Conservation (phyloP, 2,113 vertebrate species). For the Aphelocoma coerulescens region DNA sequence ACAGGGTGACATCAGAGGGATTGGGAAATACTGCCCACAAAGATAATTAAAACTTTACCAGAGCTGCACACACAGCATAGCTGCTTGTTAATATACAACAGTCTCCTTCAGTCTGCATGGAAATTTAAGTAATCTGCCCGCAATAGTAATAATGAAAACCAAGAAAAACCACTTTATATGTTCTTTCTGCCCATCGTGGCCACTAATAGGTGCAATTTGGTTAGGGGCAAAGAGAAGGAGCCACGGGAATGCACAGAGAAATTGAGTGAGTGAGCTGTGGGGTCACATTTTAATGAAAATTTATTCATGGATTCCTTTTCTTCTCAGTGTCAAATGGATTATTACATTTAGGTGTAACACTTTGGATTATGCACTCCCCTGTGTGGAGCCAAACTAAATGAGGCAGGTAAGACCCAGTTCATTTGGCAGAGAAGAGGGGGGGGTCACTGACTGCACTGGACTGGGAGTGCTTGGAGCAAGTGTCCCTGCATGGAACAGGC, state of each 20-base stretch:
- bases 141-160: not conserved
- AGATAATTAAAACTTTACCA: not conserved
- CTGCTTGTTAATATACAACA: not conserved
- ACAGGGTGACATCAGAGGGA: not conserved
- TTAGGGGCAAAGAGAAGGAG: not conserved
- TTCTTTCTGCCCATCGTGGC: not conserved
- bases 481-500: not conserved
- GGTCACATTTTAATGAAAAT: constrained; percentile 48
- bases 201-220: not conserved
- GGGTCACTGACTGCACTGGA: not conserved
- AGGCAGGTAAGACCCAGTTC: not conserved
- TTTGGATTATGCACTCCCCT: not conserved
- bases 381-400: not conserved
- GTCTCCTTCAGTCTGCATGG: not conserved
- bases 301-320: not conserved
- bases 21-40: not conserved
- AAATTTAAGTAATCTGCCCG: not conserved
- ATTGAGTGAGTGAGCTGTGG: not conserved
- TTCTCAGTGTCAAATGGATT: not conserved
- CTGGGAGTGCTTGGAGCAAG: not conserved
- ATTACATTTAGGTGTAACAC: not conserved
- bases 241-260: not conserved
- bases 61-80: not conserved
- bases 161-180: not conserved
- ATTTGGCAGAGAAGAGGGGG: not conserved